Evolutionary conservation across 2,113 vertebrate genomes (phyloP).

Genomic region (Crypturellus undulatus): DNA sequence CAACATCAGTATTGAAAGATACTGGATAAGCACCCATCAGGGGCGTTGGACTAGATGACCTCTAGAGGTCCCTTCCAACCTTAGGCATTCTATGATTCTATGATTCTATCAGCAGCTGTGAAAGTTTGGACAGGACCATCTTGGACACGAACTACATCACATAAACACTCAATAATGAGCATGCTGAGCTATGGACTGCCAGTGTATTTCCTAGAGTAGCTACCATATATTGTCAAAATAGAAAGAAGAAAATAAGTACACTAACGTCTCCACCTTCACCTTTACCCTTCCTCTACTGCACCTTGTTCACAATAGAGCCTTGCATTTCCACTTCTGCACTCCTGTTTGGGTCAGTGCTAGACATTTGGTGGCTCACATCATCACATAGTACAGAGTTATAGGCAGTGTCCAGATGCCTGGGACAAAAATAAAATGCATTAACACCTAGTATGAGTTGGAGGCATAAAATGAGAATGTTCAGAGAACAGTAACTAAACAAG

Average conservation of each 20-base stretch:
- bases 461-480: not conserved
- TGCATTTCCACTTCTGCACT: not conserved
- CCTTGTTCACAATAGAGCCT: not conserved
- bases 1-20: not conserved
- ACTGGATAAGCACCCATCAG: accelerated
- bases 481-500: accelerated
- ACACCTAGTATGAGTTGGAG: not conserved
- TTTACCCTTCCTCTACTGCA: not conserved
- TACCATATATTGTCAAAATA: not conserved
- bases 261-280: not conserved
- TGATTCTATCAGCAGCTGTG: not conserved
- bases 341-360: not conserved
- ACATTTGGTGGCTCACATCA: not conserved
- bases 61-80: too few species aligned
- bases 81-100: too few species aligned
- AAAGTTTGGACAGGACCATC: not conserved
- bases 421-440: not conserved
- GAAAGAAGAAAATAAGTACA: not conserved
- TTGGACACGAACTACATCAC: not conserved
- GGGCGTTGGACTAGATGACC: too few species aligned
- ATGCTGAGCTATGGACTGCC: not conserved
- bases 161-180: not conserved
- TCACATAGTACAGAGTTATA: not conserved
- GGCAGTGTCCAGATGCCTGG: not conserved
- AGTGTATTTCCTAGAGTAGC: not conserved